phyloP scores from a whole-genome alignment of 2,797 vertebrate genomes.

The Rousettus madagascariensis region DNA sequence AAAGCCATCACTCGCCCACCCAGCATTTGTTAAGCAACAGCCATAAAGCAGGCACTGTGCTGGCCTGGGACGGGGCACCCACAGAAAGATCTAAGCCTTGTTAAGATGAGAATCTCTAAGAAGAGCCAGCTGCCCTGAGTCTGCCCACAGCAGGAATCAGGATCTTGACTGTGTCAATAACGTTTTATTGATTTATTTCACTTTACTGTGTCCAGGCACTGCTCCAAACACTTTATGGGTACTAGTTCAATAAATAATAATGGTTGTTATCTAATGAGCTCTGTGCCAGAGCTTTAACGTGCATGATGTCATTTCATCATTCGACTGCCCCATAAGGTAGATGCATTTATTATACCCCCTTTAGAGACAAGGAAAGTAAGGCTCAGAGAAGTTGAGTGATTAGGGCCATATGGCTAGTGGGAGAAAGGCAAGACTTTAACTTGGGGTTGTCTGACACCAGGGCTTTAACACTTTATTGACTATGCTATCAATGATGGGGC shows the following conservation, averaged over 20 bases:
- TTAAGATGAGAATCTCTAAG: not conserved
- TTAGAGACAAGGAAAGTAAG: not conserved
- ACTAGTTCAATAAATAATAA: not conserved
- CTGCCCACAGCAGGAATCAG: not conserved
- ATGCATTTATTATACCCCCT: not conserved
- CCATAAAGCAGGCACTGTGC: not conserved
- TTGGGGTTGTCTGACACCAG: not conserved
- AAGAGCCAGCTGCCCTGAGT: not conserved
- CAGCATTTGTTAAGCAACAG: not conserved
- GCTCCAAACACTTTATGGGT: not conserved
- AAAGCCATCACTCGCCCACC: not conserved
- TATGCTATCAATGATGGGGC: not conserved
- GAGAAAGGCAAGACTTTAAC: not conserved
- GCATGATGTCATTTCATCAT: not conserved
- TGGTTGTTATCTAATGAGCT: not conserved
- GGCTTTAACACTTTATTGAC: not conserved
- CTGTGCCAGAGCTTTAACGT: not conserved
- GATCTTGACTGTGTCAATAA: not conserved
- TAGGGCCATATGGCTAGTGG: not conserved
- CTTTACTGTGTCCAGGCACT: not conserved
- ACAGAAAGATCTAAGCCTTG: not conserved
- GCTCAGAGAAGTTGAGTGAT: not conserved
- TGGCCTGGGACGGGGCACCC: not conserved
- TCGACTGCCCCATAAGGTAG: not conserved
- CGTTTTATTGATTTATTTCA: not conserved